Base-by-base conservation (phyloP, 2,113 vertebrate genomes). In the Pollachius pollachius region DNA sequence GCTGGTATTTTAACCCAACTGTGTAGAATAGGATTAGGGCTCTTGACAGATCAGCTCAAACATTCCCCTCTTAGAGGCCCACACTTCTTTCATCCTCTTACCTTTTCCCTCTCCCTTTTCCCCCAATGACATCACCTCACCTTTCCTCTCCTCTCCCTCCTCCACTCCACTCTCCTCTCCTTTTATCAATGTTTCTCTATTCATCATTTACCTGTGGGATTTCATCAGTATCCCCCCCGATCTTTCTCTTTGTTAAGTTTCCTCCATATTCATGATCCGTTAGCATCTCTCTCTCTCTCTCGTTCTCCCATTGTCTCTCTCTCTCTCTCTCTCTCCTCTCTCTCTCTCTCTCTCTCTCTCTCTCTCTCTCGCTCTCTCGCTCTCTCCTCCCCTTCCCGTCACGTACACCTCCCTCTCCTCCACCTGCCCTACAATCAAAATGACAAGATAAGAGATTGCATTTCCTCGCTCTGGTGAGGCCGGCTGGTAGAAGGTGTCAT, bases 391-490 rank as follows among this genome's bases (percentile, higher is more conserved):
- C 65, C 11, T 48, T 59, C 19, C 48, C 18, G 69, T 9, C 41
- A 48, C 18, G 13, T 37, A 13, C 23, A 13, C 3, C 58, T 15
- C 41, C 13, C 11, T 16, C 37, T 54, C 61, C 21, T 16, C 17
- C 15, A 11, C 23, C 57, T 19, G 15, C 13, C 15, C 75, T 73
- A 77, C 76, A 79, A 48, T 48, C 41, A 86, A 79, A 88, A 66
- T 83, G 84, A 87, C 87, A 87, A 87, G 85, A 88, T 85, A 85
- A 89, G 81, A 87, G 85, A 87, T 85, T 87, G 79, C 76, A 85
- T 89, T 88, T 86, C 75, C 70, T 73, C 5, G 67, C 81, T 75
- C 72, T 21, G 76, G 75, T 72, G 68, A 79, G 80, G 75, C 60
- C 18, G 68, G 75, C 77, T 77, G 71, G 79, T 78, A 82, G 76